These are phyloP conservation scores for Halocynthia aurantium DNA, from an alignment of 23 tunicate species.

Conservation along the genomic window DNA sequence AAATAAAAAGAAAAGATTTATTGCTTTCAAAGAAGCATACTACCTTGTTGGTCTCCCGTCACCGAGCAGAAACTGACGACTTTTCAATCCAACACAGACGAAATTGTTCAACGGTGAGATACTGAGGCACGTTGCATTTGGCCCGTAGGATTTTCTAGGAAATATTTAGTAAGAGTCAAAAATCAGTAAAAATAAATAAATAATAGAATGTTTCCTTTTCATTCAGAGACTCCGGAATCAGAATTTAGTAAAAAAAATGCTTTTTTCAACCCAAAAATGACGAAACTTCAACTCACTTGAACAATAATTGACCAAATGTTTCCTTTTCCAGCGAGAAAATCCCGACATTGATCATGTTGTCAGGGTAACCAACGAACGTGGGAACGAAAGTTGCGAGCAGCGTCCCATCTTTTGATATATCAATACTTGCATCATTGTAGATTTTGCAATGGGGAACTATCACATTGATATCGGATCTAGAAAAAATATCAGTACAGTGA, in stretches of 20 bases:
- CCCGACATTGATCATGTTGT: constrained; percentile 42
- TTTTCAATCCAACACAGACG: constrained; percentile 71
- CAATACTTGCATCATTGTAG: constrained; percentile 85
- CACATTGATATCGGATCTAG: constrained; percentile 49
- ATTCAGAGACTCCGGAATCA: too few relatives aligned
- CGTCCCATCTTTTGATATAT: constrained; percentile 54
- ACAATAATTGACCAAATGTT: constrained; percentile 47
- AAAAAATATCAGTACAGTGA: neutral
- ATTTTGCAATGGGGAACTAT: constrained; percentile 65
- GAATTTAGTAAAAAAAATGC: neutral
- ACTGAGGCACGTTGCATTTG: constrained; percentile 52
- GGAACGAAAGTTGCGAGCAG: constrained; percentile 61
- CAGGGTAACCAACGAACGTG: constrained; percentile 16
- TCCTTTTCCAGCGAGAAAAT: constrained; percentile 44
- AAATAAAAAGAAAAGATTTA: too few relatives aligned
- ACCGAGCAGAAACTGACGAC: constrained; percentile 21
- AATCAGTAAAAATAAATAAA: too few relatives aligned
- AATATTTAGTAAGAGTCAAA: neutral
- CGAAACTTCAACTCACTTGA: constrained; percentile 20
- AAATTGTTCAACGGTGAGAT: constrained; percentile 66
- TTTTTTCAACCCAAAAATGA: neutral
- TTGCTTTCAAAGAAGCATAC: neutral
- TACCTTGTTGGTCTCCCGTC: constrained; percentile 16
- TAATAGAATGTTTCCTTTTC: too few relatives aligned
- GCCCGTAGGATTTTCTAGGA: constrained; percentile 42